Conservation (phyloP, 2,888 invertebrate species). For the Phoronis australis region DNA sequence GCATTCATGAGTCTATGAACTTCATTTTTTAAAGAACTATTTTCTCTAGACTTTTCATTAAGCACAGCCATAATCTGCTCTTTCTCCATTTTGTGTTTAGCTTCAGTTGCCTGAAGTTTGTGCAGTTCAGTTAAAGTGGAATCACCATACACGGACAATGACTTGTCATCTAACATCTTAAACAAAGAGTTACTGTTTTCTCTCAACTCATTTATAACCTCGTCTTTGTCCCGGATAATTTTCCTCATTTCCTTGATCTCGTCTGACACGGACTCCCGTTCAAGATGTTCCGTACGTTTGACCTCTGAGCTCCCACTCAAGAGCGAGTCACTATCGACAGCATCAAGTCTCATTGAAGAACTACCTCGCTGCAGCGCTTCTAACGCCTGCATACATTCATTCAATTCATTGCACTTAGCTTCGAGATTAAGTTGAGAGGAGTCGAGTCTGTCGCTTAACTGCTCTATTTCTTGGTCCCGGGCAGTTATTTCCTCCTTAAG, state of each 20-base stretch:
- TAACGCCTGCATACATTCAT: too few species aligned
- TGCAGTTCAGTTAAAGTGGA: slow-evolving; percentile 30
- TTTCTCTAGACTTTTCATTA: slow-evolving; percentile 51
- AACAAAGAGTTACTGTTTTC: slow-evolving; percentile 38
- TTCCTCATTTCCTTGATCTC: slow-evolving; percentile 29
- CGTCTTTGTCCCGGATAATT: slow-evolving; percentile 37
- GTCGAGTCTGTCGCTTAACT: too few species aligned
- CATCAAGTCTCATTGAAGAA: too few species aligned
- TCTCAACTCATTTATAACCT: slow-evolving; percentile 38
- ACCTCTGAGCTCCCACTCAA: too few species aligned
- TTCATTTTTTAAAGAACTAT: slow-evolving; percentile 47
- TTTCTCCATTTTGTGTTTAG: slow-evolving; percentile 37
- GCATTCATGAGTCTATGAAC: slow-evolving; percentile 50
- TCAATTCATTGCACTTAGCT: too few species aligned
- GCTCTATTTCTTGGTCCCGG: too few species aligned
- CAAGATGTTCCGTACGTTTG: too few species aligned
- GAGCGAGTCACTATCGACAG: too few species aligned
- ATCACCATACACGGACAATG: slow-evolving; percentile 24
- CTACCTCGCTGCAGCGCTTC: too few species aligned
- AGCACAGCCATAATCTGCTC: slow-evolving; percentile 52
- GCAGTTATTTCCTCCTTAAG: too few species aligned
- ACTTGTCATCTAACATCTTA: slow-evolving; percentile 38
- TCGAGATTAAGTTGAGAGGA: too few species aligned
- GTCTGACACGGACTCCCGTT: not conserved
- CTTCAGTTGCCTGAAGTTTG: slow-evolving; percentile 38